phyloP scores from a whole-genome alignment of 2,113 vertebrate species.

The Lanius ludovicianus region DNA sequence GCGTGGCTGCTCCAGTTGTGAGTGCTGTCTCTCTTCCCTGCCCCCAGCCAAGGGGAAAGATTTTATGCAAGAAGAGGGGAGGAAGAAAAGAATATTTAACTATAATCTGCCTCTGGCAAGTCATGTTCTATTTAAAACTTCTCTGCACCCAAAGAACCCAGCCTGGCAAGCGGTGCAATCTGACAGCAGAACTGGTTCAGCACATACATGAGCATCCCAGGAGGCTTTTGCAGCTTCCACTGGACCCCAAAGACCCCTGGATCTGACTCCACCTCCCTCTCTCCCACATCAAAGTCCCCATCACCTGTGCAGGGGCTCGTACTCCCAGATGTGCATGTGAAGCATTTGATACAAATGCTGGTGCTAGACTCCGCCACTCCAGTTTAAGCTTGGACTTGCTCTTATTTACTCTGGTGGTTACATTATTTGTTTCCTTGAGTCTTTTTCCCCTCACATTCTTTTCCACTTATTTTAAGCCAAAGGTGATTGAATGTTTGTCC shows the following conservation, averaged over 20 bases:
- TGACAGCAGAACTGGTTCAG: not conserved
- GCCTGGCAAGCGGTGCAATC: not conserved
- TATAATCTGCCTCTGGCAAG: conserved; percentile 10
- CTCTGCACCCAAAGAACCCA: not conserved
- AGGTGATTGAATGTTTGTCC: not conserved
- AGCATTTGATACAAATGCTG: not conserved
- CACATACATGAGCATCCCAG: not conserved
- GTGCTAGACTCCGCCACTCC: not conserved
- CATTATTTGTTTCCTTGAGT: not conserved
- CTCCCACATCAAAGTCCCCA: not conserved
- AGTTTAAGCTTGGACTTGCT: not conserved
- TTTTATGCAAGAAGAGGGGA: not conserved
- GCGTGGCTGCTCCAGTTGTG: not conserved
- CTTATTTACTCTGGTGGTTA: not conserved
- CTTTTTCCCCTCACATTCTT: not conserved
- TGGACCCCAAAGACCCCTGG: not conserved
- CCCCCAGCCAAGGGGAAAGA: not conserved
- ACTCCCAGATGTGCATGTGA: not conserved
- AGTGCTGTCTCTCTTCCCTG: not conserved
- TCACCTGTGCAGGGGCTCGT: not conserved
- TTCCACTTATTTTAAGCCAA: not conserved
- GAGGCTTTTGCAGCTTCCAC: not conserved
- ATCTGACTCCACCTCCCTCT: not conserved
- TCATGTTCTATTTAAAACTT: conserved; percentile 20
- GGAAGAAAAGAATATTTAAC: not conserved